Evolutionary conservation across 1,140 invertebrate genomes (phyloP).

Genomic region (Meloidogyne floridensis): DNA sequence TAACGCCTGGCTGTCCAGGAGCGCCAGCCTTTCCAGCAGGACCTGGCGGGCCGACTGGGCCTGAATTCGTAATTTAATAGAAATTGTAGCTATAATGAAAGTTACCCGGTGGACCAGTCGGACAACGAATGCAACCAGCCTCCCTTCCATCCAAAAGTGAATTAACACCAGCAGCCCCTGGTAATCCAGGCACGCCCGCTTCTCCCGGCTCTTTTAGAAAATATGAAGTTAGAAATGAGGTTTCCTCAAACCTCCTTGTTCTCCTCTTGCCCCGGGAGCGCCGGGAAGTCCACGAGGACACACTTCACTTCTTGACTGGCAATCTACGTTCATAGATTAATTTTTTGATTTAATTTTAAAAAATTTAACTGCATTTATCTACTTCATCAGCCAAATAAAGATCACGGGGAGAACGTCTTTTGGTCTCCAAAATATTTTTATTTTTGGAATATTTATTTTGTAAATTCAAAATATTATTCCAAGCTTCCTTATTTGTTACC

Average conservation of each 20-base stretch:
- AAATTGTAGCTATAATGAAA: not conserved
- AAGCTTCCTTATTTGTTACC: not conserved
- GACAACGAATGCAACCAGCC: slow-evolving; percentile 21
- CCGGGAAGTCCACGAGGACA: not conserved
- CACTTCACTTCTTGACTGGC: not conserved
- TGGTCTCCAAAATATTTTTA: not conserved
- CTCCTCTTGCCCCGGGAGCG: not conserved
- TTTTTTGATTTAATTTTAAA: too few species aligned
- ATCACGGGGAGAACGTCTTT: not conserved
- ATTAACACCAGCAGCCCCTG: slow-evolving; percentile 22
- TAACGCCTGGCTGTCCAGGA: slow-evolving; percentile 18
- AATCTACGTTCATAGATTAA: too few species aligned
- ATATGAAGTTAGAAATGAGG: not conserved
- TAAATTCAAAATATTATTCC: not conserved
- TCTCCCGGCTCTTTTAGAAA: slow-evolving; percentile 6
- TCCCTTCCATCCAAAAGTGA: slow-evolving; percentile 21
- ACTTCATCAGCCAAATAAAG: not conserved
- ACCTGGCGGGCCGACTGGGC: slow-evolving; percentile 14
- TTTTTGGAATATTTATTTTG: not conserved
- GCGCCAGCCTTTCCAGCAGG: slow-evolving; percentile 2
- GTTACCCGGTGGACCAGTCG: slow-evolving; percentile 20
- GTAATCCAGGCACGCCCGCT: slow-evolving; percentile 18
- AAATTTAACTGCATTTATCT: not conserved
- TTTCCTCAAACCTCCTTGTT: not conserved
- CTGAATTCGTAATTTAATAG: not conserved